phyloP scores from a whole-genome alignment of 2,797 vertebrate genomes.

The Selene dorsalis region DNA sequence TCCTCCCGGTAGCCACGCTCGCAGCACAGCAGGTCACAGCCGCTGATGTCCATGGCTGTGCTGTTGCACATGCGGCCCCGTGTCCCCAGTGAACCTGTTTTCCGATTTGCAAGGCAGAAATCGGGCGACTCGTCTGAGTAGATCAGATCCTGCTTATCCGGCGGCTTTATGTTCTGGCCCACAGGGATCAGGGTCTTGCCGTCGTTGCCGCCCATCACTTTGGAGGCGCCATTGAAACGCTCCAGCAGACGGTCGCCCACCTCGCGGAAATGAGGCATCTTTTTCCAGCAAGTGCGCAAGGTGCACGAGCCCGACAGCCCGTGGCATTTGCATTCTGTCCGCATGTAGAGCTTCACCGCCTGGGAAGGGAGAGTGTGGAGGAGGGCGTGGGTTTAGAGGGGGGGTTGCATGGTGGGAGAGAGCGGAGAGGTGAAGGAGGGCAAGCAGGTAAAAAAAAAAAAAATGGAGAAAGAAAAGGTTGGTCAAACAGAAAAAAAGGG shows the following conservation, averaged over 20 bases:
- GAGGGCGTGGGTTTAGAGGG: not conserved
- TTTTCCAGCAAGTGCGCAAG: conserved; percentile 96
- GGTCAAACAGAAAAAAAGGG: conserved; percentile 36
- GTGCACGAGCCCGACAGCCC: conserved; percentile 97
- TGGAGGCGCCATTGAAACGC: conserved; percentile 96
- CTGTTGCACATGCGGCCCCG: conserved; percentile 94
- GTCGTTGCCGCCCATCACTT: conserved; percentile 98
- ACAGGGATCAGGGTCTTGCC: conserved; percentile 96
- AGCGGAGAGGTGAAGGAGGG: conserved; percentile 40
- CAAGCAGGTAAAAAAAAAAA: conserved; percentile 16
- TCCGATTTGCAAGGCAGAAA: conserved; percentile 95
- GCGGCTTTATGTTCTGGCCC: conserved; percentile 95
- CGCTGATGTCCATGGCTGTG: conserved; percentile 95
- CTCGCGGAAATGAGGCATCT: conserved; percentile 97
- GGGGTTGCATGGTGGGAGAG: conserved; percentile 6
- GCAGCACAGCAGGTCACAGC: conserved; percentile 96
- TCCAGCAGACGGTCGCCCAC: conserved; percentile 94
- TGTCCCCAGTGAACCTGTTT: conserved; percentile 95
- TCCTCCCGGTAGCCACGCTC: conserved; percentile 93
- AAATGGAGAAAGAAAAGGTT: conserved; percentile 28
- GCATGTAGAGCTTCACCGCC: conserved; percentile 97
- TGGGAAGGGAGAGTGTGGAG: conserved; percentile 62
- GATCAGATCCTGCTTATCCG: conserved; percentile 94
- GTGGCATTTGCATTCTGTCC: conserved; percentile 98
- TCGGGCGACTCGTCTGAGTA: conserved; percentile 97